Conservation (phyloP, 2,797 vertebrate species). For the Paedocypris micromegethes region DNA sequence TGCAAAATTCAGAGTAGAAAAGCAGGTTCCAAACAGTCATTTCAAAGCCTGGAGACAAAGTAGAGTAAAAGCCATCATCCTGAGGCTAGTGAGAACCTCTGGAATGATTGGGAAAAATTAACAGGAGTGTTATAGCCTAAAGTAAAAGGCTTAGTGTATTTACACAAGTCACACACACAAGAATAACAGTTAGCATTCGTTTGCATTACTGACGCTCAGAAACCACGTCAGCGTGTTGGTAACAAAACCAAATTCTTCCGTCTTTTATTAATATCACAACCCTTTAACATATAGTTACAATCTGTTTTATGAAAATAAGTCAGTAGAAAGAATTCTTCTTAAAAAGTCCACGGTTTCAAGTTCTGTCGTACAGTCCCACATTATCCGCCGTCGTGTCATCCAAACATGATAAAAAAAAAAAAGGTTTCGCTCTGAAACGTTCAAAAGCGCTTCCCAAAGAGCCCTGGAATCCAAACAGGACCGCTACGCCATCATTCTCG, state of each 20-base stretch:
- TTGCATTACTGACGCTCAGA: no score
- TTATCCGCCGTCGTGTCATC: slow-evolving; percentile 32
- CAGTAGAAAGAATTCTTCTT: slow-evolving; percentile 58
- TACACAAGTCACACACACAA: no score
- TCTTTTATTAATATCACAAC: slow-evolving; percentile 55
- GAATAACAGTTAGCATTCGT: no score
- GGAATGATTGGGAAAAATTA: no score
- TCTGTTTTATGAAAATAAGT: slow-evolving; percentile 62
- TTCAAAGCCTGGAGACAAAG: no score
- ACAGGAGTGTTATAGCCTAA: no score
- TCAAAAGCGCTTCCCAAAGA: not conserved
- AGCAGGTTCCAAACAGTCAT: no score
- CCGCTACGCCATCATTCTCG: slow-evolving; percentile 27
- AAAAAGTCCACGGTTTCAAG: slow-evolving; percentile 53
- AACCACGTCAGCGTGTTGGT: not conserved
- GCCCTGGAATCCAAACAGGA: slow-evolving; percentile 41
- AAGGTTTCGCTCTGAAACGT: slow-evolving; percentile 1
- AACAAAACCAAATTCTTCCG: slow-evolving; percentile 25
- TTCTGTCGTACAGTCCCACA: slow-evolving; percentile 42
- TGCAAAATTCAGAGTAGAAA: no score
- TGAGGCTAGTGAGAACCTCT: no score
- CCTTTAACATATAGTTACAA: slow-evolving; percentile 55
- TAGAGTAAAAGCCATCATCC: no score
- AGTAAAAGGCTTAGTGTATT: no score
- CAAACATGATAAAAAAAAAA: slow-evolving; percentile 45